Evolutionary conservation across 2,888 invertebrate genomes (phyloP).

Genomic region (Nysson spinosus): DNA sequence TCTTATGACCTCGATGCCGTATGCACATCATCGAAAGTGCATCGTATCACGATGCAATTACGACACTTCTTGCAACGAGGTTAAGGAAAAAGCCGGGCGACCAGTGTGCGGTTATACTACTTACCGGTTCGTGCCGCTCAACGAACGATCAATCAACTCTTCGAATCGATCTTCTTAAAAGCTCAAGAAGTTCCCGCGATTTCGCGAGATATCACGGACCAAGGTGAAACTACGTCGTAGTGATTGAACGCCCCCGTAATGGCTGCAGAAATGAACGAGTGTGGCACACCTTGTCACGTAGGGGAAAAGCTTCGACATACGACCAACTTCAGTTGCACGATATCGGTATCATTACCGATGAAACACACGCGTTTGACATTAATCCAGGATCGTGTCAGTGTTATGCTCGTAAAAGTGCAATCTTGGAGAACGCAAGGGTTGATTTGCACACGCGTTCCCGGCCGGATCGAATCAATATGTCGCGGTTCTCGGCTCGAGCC

Average conservation of each 20-base stretch:
- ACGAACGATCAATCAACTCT: too few relatives aligned
- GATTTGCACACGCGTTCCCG: conserved; percentile 3
- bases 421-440: too few relatives aligned
- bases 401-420: too few relatives aligned
- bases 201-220: too few relatives aligned
- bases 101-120: background rate
- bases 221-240: conserved; percentile 19
- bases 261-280: conserved; percentile 37
- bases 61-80: conserved; percentile 11
- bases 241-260: conserved; percentile 38
- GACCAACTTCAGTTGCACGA: too few relatives aligned
- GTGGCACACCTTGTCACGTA: conserved; percentile 27
- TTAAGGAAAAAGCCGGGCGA: conserved; percentile 11
- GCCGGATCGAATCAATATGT: conserved; percentile 43
- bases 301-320: background rate
- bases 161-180: too few relatives aligned
- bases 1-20: background rate
- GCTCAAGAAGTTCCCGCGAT: too few relatives aligned
- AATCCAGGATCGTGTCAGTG: too few relatives aligned
- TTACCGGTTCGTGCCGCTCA: conserved; percentile 1
- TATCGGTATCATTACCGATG: too few relatives aligned
- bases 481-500: conserved; percentile 14
- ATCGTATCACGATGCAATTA: conserved; percentile 4
- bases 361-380: too few relatives aligned
- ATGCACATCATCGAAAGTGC: background rate